Evolutionary conservation across 1,140 invertebrate species (phyloP), one percentile per base, ranked within the genome.

Genomic region (Tribolium castaneum): DNA sequence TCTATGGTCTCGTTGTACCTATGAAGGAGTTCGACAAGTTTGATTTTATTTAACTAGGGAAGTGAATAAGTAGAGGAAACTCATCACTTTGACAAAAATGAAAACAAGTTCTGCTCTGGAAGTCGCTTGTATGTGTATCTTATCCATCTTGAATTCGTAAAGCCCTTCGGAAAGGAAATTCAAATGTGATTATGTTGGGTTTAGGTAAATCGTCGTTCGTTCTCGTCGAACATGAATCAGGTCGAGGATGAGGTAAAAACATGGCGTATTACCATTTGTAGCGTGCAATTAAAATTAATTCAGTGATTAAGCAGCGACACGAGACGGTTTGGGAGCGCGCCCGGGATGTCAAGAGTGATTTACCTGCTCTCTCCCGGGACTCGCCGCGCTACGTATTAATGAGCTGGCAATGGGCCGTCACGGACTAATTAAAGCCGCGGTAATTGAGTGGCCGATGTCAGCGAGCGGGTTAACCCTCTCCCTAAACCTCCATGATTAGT

Each of bases 401-500:
- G 84, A 85, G 84, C 84, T 83, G 82, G 84, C 84, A 85, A 85
- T 85, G 84, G 84, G 79, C 83, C 84, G 84, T 85, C 83, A 85
- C 83, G 81, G 84, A 84, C 83, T 84, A 85, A 85, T 85, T 85
- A 85, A 85, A 83, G 83, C 83, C 79, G 78, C 72, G 81, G 83
- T 85, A 85, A 85, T 85, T 85, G 84, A 85, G 84, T 84, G 83
- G 84, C 83, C 83, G 81, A 84, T 84, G 84, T 85, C 84, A 85
- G 84, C 82, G 81, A 79, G 81, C 80, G 81, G 78, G 82, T 83
- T 83, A 84, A 83, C 82, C 82, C 82, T 79, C 76, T 81, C 83
- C 76, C 78, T 81, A 80, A 82, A 81, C 81, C 83, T 77, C 74
- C 78, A 80, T 83, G 80, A 83, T 83, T 83, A 83, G 83, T 83